phyloP scores from a whole-genome alignment of 2,888 invertebrate species.

The Amphiduros pacificus region DNA sequence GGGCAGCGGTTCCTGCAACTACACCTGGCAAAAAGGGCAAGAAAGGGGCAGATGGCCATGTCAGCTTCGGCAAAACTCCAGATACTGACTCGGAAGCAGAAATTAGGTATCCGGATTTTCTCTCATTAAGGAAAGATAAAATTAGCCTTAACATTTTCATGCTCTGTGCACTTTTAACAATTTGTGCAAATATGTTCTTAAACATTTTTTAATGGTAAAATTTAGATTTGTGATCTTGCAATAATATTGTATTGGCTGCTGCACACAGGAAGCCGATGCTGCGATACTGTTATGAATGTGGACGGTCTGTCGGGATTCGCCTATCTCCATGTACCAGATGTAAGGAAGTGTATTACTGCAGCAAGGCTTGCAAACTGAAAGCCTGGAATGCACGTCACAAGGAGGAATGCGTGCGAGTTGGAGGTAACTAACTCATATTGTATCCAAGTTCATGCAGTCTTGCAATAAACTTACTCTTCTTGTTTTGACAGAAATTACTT shows the following conservation, averaged over 20 bases:
- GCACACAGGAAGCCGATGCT: constrained; percentile 56
- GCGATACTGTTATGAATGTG: constrained; percentile 60
- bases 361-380: constrained; percentile 57
- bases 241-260: too few relatives aligned
- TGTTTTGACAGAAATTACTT: too few relatives aligned
- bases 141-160: not conserved
- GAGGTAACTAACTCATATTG: too few relatives aligned
- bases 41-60: constrained; percentile 8
- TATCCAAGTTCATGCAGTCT: too few relatives aligned
- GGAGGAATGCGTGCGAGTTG: constrained; percentile 55
- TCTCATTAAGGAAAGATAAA: too few relatives aligned
- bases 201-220: too few relatives aligned
- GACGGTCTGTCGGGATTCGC: constrained; percentile 56
- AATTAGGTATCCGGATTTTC: too few relatives aligned
- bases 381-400: constrained; percentile 58
- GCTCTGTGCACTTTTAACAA: not conserved
- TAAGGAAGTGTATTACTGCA: constrained; percentile 59
- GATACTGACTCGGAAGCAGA: too few relatives aligned
- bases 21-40: constrained; percentile 25
- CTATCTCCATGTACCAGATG: constrained; percentile 58
- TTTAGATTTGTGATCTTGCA: too few relatives aligned
- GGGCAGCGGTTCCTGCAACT: constrained; percentile 48
- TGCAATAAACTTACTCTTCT: too few relatives aligned
- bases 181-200: too few relatives aligned
- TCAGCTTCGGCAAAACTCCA: constrained; percentile 10